phyloP scores from a whole-genome alignment of 2,113 vertebrate genomes.

The Crypturellus undulatus region DNA sequence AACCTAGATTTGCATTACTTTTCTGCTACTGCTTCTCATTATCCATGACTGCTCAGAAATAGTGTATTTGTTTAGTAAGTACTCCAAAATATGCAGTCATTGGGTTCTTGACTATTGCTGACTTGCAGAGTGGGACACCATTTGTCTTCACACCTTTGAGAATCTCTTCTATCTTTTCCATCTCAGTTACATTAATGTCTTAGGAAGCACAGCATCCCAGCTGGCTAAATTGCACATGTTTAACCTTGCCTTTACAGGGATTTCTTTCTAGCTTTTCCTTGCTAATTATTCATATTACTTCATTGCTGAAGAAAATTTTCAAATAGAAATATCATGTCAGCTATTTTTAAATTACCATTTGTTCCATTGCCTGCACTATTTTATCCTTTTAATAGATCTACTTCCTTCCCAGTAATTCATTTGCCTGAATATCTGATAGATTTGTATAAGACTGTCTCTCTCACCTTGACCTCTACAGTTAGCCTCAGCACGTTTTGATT shows the following conservation, averaged over 20 bases:
- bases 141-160: conserved; percentile 13
- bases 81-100: background rate
- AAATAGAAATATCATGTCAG: background rate
- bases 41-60: background rate
- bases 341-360: background rate
- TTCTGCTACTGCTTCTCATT: background rate
- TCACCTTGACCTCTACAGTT: conserved; percentile 16
- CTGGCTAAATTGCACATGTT: background rate
- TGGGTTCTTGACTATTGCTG: background rate
- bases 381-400: background rate
- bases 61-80: background rate
- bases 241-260: background rate
- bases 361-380: background rate
- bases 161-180: background rate
- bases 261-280: background rate
- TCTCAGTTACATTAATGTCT: background rate
- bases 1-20: background rate
- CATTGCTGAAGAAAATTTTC: background rate
- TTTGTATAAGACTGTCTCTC: conserved; percentile 7
- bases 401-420: background rate
- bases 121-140: background rate
- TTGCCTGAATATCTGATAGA: background rate
- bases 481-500: background rate
- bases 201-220: background rate
- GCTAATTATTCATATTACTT: background rate